Percentiles rank a stretch among this genome's conserved stretches.
phyloP scores from a whole-genome alignment of 2,113 vertebrate genomes.

The Daubentonia madagascariensis region DNA sequence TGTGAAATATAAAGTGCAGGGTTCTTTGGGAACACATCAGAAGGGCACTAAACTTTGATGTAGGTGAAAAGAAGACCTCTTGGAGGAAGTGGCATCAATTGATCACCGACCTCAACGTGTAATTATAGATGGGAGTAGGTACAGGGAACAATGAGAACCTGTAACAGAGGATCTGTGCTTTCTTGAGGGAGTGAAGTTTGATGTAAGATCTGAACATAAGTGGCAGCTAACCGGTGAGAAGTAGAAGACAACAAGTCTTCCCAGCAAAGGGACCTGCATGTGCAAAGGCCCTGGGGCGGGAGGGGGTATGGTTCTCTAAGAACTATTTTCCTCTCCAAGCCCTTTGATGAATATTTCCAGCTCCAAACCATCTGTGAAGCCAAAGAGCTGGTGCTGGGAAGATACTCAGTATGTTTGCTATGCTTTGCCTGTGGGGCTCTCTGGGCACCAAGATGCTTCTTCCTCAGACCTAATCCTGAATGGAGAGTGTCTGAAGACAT shows the following conservation, averaged over 20 bases:
- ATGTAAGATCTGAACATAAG: neutral
- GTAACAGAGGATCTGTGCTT: neutral
- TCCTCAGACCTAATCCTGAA: neutral
- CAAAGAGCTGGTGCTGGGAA: neutral
- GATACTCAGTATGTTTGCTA: neutral
- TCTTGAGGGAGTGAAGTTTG: neutral
- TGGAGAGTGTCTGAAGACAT: neutral
- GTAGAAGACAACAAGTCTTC: neutral
- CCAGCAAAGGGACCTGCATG: neutral
- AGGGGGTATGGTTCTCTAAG: neutral
- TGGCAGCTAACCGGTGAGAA: neutral
- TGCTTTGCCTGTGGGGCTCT: neutral
- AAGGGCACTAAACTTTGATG: accelerated
- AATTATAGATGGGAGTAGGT: neutral
- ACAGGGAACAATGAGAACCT: neutral
- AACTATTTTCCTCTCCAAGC: neutral
- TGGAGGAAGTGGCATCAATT: neutral
- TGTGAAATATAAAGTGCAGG: neutral
- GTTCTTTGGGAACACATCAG: neutral
- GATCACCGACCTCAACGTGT: neutral
- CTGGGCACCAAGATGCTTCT: neutral
- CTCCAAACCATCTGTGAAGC: too few relatives aligned
- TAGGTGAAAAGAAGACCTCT: neutral
- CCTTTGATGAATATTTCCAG: neutral
- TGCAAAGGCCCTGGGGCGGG: neutral